These are phyloP conservation scores for Phenganax subtilis DNA, from an alignment of 92 coral and sea anemone genomes.

Conservation along the genomic window DNA sequence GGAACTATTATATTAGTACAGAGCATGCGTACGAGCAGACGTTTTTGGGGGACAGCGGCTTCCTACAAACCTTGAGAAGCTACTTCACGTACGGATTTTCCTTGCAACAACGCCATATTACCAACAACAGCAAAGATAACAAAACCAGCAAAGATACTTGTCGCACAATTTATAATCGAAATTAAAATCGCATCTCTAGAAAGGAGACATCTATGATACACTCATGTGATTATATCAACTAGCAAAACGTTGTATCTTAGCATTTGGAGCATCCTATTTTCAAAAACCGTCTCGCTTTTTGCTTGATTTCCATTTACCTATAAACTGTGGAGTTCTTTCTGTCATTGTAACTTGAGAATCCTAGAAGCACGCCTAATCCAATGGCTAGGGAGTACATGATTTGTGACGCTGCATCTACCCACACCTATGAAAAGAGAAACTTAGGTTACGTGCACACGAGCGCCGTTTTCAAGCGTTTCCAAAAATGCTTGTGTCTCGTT, in stretches of 20 bases:
- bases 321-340: conserved; percentile 57
- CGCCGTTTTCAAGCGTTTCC: no score
- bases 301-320: background rate
- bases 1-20: no score
- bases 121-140: conserved; percentile 79
- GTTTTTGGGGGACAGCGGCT: background rate
- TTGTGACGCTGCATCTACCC: conserved; percentile 87
- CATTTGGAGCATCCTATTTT: background rate
- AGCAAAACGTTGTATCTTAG: no score
- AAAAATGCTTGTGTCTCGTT: no score
- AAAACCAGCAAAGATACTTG: conserved; percentile 79
- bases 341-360: conserved; percentile 81
- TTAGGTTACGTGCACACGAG: no score
- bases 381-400: conserved; percentile 72
- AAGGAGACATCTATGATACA: background rate
- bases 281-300: background rate
- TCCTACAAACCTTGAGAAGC: conserved; percentile 73
- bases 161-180: conserved; percentile 61
- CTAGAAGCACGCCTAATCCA: conserved; percentile 77
- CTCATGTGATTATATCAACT: no score
- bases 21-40: background rate
- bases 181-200: conserved; percentile 69
- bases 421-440: conserved; percentile 51
- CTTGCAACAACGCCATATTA: conserved; percentile 70
- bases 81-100: conserved; percentile 56